phyloP scores from a whole-genome alignment of 2,113 vertebrate genomes.

The Carassius carassius region DNA sequence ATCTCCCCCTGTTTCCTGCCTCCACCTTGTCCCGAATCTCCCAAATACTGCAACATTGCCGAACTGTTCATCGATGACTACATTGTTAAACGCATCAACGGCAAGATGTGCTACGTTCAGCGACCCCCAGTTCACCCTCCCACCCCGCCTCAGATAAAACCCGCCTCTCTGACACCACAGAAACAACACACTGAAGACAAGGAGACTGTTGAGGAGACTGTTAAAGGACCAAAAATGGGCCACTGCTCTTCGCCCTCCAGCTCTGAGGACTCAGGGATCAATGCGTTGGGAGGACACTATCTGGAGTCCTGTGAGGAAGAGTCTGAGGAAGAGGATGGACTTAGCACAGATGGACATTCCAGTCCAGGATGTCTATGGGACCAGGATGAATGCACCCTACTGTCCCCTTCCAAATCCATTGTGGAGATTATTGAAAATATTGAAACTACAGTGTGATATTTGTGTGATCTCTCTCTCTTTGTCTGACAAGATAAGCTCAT shows the following conservation, averaged over 20 bases:
- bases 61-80: conserved; percentile 97
- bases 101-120: conserved; percentile 83
- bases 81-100: conserved; percentile 94
- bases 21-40: conserved; percentile 85
- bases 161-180: conserved; percentile 35
- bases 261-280: conserved; percentile 97
- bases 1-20: conserved; percentile 89
- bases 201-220: conserved; percentile 71
- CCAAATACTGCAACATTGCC: conserved; percentile 91
- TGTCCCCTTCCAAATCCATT: conserved; percentile 91
- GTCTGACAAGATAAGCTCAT: not conserved
- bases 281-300: conserved; percentile 88
- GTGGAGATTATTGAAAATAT: conserved; percentile 98
- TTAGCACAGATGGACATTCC: conserved; percentile 85
- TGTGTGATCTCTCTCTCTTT: not conserved
- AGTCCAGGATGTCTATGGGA: conserved; percentile 93
- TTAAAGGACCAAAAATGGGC: conserved; percentile 86
- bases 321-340: conserved; percentile 82
- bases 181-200: not conserved
- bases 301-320: conserved; percentile 93
- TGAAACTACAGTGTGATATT: conserved; percentile 91
- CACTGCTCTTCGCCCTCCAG: conserved; percentile 95
- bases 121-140: conserved; percentile 74
- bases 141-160: conserved; percentile 37
- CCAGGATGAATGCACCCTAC: conserved; percentile 87